These are phyloP conservation scores for Temnothorax unifasciatus DNA, from an alignment of 2,888 invertebrate genomes.

Conservation along the genomic window DNA sequence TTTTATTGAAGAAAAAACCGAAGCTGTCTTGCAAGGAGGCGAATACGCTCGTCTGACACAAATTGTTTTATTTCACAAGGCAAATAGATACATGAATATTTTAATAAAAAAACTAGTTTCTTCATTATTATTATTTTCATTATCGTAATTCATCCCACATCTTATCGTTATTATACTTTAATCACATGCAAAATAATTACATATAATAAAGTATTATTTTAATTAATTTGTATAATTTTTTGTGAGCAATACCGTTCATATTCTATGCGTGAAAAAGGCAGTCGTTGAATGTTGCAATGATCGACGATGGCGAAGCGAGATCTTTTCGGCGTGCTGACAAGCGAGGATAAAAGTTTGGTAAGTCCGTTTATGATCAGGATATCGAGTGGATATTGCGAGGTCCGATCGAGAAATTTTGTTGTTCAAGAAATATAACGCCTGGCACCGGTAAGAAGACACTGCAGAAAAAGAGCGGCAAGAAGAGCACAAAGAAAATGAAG, in stretches of 20 bases:
- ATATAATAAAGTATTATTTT: background rate
- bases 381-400: slow-evolving; percentile 26
- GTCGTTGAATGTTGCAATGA: background rate
- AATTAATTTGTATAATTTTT: background rate
- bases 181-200: background rate
- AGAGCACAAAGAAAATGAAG: slow-evolving; percentile 49
- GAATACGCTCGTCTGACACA: background rate
- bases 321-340: slow-evolving; percentile 16
- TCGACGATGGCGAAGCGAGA: background rate
- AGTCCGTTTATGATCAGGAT: slow-evolving; percentile 41
- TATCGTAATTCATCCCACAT: background rate
- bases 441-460: slow-evolving; percentile 17
- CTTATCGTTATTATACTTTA: background rate
- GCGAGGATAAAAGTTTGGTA: slow-evolving; percentile 31
- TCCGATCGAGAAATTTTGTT: slow-evolving; percentile 36
- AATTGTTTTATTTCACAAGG: background rate
- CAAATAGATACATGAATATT: background rate
- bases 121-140: background rate
- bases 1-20: background rate
- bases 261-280: background rate
- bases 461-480: slow-evolving; percentile 50
- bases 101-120: background rate
- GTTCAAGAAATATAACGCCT: slow-evolving; percentile 38
- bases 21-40: background rate
- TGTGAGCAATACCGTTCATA: background rate